Conservation (phyloP, 2,888 invertebrate species). For the Hirudinaria manillensis region DNA sequence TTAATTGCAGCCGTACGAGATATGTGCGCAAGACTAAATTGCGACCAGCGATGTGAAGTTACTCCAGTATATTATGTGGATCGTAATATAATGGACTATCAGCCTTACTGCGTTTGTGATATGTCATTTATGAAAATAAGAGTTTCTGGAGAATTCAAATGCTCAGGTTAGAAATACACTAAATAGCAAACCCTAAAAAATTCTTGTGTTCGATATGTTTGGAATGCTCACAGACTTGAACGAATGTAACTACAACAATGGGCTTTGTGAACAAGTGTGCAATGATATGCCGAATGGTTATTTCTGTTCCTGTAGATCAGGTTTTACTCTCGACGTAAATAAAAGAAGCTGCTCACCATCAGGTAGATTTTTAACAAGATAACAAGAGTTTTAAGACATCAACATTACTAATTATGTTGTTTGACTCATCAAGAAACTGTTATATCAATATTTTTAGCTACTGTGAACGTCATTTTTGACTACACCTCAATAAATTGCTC, state of each 20-base stretch:
- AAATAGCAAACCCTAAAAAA: not conserved
- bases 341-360: slow-evolving; percentile 26
- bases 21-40: slow-evolving; percentile 30
- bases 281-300: slow-evolving; percentile 31
- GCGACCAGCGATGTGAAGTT: slow-evolving; percentile 34
- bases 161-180: slow-evolving; percentile 20
- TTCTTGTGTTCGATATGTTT: not conserved
- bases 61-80: slow-evolving; percentile 9
- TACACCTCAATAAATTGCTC: slow-evolving; percentile 25
- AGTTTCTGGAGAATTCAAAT: slow-evolving; percentile 32
- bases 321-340: slow-evolving; percentile 30
- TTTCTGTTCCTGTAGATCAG: slow-evolving; percentile 32
- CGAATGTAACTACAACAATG: slow-evolving; percentile 37
- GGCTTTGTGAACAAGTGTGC: slow-evolving; percentile 37
- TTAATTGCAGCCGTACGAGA: slow-evolving; percentile 10
- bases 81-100: slow-evolving; percentile 1
- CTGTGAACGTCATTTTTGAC: not conserved
- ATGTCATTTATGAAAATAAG: slow-evolving; percentile 31
- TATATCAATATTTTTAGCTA: not conserved
- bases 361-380: slow-evolving; percentile 21
- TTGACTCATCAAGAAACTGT: not conserved
- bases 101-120: slow-evolving; percentile 33
- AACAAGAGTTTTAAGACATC: no score
- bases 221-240: slow-evolving; percentile 29
- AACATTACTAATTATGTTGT: no score